Conservation (phyloP, 2,113 vertebrate species). For the Nyctibius bracteatus region DNA sequence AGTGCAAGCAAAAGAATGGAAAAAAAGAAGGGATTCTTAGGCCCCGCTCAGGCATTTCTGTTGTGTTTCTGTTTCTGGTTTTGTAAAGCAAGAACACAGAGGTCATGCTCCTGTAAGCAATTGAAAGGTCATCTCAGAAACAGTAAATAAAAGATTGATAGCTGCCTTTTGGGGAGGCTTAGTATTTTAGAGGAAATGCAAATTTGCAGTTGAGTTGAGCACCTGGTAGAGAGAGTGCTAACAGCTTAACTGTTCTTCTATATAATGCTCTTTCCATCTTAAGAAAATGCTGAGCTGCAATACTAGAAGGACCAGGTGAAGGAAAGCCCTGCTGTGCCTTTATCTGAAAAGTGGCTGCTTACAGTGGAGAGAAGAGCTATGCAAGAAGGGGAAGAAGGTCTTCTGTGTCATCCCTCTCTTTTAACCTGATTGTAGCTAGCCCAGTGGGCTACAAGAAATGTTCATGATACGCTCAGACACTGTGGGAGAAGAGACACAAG, state of each 20-base stretch:
- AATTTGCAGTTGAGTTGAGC: neutral
- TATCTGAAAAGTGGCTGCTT: neutral
- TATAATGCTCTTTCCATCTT: neutral
- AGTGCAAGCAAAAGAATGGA: neutral
- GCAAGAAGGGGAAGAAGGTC: neutral
- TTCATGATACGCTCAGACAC: neutral
- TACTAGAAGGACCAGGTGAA: neutral
- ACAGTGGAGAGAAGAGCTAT: neutral
- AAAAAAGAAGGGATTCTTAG: neutral
- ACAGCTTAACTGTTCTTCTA: neutral
- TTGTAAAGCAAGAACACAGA: neutral
- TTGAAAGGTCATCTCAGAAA: neutral
- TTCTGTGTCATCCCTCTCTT: neutral
- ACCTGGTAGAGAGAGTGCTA: neutral
- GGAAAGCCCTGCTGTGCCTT: neutral
- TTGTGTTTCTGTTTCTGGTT: neutral
- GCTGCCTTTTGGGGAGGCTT: neutral
- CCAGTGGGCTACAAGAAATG: neutral
- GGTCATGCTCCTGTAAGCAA: neutral
- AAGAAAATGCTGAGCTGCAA: neutral
- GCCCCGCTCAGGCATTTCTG: neutral
- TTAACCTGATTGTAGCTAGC: neutral
- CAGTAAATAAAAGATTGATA: neutral
- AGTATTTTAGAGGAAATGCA: neutral
- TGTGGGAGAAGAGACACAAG: neutral